Evolutionary conservation across 2,797 vertebrate genomes (phyloP).

Genomic region (Phylloscopus collybita): DNA sequence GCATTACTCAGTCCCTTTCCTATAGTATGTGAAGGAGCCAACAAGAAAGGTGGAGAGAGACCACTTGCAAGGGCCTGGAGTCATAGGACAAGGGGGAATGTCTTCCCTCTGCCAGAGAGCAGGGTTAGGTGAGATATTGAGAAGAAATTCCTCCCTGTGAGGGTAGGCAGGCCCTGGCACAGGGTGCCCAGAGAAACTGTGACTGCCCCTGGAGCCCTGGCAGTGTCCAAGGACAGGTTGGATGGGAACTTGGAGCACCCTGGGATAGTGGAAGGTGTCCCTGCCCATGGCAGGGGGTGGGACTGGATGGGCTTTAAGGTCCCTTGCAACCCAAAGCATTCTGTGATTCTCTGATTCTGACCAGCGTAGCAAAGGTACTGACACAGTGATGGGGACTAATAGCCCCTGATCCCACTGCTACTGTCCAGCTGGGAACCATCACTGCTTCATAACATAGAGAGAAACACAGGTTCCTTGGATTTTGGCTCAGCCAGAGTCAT

Average conservation of each 20-base stretch:
- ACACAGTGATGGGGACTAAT: background rate
- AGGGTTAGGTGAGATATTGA: background rate
- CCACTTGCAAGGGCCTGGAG: background rate
- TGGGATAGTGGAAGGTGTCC: background rate
- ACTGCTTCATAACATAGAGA: background rate
- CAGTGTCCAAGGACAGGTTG: rapidly evolving
- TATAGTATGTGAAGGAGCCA: background rate
- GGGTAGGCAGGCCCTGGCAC: rapidly evolving
- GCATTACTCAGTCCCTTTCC: background rate
- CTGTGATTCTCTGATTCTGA: background rate
- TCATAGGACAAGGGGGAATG: background rate
- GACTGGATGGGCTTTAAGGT: rapidly evolving
- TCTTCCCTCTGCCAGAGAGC: background rate
- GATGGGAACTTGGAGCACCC: rapidly evolving
- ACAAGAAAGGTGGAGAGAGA: background rate
- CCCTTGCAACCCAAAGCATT: background rate
- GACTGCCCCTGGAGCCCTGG: background rate
- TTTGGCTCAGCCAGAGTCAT: background rate
- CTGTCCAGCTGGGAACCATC: background rate
- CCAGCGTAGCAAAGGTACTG: background rate
- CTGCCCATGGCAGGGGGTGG: background rate
- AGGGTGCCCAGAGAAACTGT: background rate
- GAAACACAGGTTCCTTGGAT: background rate
- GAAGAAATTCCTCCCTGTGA: background rate
- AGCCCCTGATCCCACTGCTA: background rate